These are phyloP conservation scores for Sphenodon punctatus DNA, from an alignment of 2,797 vertebrate genomes.

Conservation along the genomic window DNA sequence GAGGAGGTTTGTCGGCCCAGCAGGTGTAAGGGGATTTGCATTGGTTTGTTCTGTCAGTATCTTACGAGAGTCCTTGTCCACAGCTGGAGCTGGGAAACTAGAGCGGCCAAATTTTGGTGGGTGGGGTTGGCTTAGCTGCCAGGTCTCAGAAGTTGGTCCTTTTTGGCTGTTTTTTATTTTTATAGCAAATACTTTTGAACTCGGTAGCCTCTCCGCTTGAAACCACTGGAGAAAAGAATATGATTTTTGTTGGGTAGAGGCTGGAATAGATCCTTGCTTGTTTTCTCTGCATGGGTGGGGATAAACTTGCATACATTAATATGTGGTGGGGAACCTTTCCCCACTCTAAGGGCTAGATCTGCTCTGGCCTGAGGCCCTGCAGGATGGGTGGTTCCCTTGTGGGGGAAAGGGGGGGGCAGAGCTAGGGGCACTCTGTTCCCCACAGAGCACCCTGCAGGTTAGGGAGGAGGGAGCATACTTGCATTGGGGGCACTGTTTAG, in stretches of 20 bases:
- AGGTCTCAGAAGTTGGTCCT: no score
- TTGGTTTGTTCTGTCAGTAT: background rate
- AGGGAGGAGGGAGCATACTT: no score
- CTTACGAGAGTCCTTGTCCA: background rate
- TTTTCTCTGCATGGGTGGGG: background rate
- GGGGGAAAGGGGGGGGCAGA: no score
- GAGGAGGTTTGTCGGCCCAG: background rate
- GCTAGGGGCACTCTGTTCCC: no score
- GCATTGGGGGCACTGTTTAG: no score
- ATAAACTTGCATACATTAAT: background rate
- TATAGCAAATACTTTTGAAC: background rate
- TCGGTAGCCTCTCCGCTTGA: background rate
- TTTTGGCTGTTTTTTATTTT: background rate
- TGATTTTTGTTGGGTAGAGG: background rate
- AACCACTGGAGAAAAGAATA: background rate
- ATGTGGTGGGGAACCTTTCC: no score
- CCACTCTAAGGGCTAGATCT: no score
- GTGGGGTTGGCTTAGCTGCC: no score
- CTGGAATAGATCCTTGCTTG: background rate
- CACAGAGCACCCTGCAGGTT: no score
- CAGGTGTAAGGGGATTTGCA: background rate
- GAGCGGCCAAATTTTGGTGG: background rate
- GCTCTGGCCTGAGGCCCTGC: no score
- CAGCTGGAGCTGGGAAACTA: background rate
- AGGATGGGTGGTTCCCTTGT: no score